These are phyloP conservation scores for Lophotis ruficrista DNA, from an alignment of 2,113 vertebrate genomes.

Conservation along the genomic window DNA sequence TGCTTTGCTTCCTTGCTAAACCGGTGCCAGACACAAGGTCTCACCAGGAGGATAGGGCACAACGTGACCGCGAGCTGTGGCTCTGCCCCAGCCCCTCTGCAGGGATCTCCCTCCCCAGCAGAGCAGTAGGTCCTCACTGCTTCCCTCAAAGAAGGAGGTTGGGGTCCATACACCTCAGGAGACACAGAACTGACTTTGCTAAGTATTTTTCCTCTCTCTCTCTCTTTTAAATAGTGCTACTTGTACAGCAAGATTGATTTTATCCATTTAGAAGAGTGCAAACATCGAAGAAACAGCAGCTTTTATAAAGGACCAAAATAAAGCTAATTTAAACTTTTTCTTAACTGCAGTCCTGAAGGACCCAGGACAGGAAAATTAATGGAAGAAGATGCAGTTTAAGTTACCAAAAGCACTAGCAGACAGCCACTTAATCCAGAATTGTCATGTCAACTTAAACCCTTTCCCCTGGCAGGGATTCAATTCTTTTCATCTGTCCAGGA, in stretches of 20 bases:
- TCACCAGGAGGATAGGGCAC: neutral
- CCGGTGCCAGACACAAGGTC: neutral
- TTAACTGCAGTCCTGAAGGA: neutral
- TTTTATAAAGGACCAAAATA: neutral
- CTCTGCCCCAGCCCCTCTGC: neutral
- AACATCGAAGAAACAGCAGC: neutral
- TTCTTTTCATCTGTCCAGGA: slow-evolving; percentile 40
- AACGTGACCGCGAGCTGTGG: accelerated
- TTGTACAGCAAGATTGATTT: neutral
- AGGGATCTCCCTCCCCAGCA: neutral
- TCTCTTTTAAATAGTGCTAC: neutral
- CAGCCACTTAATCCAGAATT: slow-evolving; percentile 55
- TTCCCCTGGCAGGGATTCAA: slow-evolving; percentile 38
- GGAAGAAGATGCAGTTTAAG: neutral
- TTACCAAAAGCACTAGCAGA: slow-evolving; percentile 18
- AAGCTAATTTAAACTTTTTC: neutral
- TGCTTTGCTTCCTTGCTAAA: neutral
- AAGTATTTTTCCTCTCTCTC: neutral
- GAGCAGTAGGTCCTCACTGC: neutral
- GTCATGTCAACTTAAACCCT: slow-evolving; percentile 48
- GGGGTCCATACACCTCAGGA: neutral
- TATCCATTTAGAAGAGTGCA: neutral
- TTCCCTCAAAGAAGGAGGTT: neutral
- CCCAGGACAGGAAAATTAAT: neutral
- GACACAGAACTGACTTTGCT: neutral